Conservation (phyloP, 2,888 invertebrate genomes). For the Hesperia comma region DNA sequence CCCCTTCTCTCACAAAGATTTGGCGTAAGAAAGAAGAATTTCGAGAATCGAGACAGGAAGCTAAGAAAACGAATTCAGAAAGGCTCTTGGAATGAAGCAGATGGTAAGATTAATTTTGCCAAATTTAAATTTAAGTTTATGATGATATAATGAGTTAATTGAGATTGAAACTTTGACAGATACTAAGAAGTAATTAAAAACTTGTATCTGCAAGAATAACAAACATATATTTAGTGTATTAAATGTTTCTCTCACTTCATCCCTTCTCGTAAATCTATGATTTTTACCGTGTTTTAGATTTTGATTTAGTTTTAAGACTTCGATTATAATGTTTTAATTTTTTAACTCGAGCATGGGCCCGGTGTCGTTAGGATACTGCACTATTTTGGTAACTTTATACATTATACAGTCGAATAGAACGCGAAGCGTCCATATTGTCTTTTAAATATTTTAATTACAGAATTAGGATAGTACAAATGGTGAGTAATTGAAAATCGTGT, state of each 20-base stretch:
- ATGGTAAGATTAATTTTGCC: too few relatives aligned
- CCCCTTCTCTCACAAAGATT: not conserved
- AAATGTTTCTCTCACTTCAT: not conserved
- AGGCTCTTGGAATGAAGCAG: too few relatives aligned
- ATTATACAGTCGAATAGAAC: conserved; percentile 5
- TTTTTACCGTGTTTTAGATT: conserved; percentile 47
- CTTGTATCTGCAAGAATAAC: too few relatives aligned
- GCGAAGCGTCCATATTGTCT: conserved; percentile 19
- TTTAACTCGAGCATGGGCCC: conserved; percentile 40
- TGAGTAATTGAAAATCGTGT: conserved; percentile 4
- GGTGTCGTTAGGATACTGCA: not conserved
- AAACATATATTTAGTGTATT: not conserved
- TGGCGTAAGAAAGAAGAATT: not conserved
- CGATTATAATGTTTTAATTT: conserved; percentile 45
- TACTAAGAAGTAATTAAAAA: too few relatives aligned
- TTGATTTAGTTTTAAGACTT: conserved; percentile 61
- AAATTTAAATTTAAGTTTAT: too few relatives aligned
- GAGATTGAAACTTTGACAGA: too few relatives aligned
- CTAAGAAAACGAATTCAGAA: too few relatives aligned
- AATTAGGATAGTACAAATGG: conserved; percentile 16
- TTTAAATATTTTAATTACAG: conserved; percentile 7
- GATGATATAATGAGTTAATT: too few relatives aligned
- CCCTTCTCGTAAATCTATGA: not conserved
- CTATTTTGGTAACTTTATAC: conserved; percentile 26
- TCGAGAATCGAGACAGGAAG: too few relatives aligned